Conservation (phyloP, 2,797 vertebrate species). For the Chaunax sp. region DNA sequence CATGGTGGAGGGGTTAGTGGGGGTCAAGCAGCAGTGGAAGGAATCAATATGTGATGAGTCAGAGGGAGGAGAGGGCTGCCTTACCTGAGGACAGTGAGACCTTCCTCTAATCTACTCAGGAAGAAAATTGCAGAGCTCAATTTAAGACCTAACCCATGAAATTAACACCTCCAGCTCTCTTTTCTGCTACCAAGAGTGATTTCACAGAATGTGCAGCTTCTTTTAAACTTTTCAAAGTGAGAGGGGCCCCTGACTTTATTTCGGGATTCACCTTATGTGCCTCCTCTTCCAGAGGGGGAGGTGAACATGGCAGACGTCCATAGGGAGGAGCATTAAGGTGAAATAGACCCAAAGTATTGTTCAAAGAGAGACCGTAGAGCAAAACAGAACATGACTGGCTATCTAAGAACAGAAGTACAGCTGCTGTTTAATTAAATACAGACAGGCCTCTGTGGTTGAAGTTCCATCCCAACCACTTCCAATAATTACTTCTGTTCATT, state of each 20-base stretch:
- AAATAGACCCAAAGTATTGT: constrained; percentile 34
- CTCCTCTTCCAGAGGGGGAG: constrained; percentile 38
- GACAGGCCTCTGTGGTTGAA: not conserved
- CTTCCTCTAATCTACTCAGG: constrained; percentile 83
- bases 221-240: constrained; percentile 80
- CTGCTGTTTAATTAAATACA: not conserved
- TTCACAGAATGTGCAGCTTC: constrained; percentile 75
- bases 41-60: constrained; percentile 72
- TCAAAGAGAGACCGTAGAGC: constrained; percentile 22
- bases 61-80: constrained; percentile 59
- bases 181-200: constrained; percentile 80
- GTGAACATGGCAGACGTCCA: constrained; percentile 20
- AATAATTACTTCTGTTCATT: not conserved
- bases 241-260: constrained; percentile 69
- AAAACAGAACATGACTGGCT: not conserved
- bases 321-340: constrained; percentile 30
- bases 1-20: constrained; percentile 25
- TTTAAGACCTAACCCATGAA: constrained; percentile 88
- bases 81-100: constrained; percentile 84
- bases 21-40: constrained; percentile 66
- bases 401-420: not conserved
- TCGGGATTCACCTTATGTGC: constrained; percentile 67
- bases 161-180: constrained; percentile 86
- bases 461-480: no score
- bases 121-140: constrained; percentile 84